Evolutionary conservation across 2,797 vertebrate genomes (phyloP), one percentile per base, ranked within the genome.

Genomic region (Hoplostethus atlanticus): DNA sequence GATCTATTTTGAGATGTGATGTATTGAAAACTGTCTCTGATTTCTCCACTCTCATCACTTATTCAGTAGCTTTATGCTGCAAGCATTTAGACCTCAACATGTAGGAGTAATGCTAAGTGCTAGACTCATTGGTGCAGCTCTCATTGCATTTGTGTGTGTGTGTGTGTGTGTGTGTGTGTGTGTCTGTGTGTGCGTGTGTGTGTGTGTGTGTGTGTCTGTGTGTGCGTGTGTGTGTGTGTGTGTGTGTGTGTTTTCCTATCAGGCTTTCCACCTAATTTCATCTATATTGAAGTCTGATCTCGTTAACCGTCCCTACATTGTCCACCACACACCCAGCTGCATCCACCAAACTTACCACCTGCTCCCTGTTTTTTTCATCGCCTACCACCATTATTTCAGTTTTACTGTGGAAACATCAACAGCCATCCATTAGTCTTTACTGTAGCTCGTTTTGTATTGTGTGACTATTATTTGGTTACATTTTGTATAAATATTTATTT

Each of bases 21-120:
- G 61, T 69, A 44, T 60, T 77, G 2, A 55, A 76, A 68, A 68
- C 36, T 68, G 71, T 38, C 16, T 40, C 73, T 71, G 69, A 64
- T 74, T 61, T 64, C 79, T 58, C 36, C 61, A 1, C 68, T 68
- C 67, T 74, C 68, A 76, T 89, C 44, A 80, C 65, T 81, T 85
- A 89, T 84, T 89, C 74, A 85, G 75, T 0, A 68, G 68, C 84
- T 79, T 68, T 64, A 21, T 80, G 58, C 68, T 38, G 62, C 66
- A 70, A 75, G 67, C 51, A 17, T 80, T 67, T 21, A 40, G 21
- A 65, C 50, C 53, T 52, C 13, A 34, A 21, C 50, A 64, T 77
- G 71, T 54, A 25, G 40, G 66, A 67, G 64, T 69, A 59, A 61
- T 72, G 67, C 52, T 38, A 17, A 79, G 64, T 74, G 68, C 51